Conservation (phyloP, 2,113 vertebrate genomes). For the Hipposideros armiger region DNA sequence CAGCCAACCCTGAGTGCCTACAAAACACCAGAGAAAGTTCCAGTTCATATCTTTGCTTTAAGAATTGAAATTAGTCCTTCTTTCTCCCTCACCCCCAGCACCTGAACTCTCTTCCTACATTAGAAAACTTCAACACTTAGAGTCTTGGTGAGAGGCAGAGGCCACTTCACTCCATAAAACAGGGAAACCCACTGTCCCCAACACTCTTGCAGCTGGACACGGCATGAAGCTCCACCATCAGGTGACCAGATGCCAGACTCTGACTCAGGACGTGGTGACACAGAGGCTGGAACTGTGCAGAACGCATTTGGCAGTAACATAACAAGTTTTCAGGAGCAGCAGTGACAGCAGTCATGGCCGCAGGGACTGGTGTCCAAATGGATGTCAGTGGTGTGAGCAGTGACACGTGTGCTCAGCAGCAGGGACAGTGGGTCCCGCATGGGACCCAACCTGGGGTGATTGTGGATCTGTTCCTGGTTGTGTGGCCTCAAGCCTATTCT, state of each 20-base stretch:
- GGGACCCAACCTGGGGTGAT: rapidly evolving
- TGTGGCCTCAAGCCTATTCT: not conserved
- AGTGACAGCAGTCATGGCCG: rapidly evolving
- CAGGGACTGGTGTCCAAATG: too few relatives aligned
- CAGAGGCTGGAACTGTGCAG: not conserved
- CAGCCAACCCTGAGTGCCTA: not conserved
- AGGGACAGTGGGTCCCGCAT: not conserved
- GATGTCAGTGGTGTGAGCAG: not conserved
- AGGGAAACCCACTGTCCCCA: not conserved
- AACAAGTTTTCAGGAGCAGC: not conserved
- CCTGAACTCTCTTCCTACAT: not conserved
- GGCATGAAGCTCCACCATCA: not conserved
- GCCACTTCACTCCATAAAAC: not conserved
- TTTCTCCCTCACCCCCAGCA: not conserved
- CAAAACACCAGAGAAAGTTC: not conserved
- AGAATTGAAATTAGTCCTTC: not conserved
- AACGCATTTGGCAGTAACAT: not conserved
- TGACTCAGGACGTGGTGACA: not conserved
- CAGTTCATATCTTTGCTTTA: not conserved
- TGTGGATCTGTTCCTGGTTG: not conserved
- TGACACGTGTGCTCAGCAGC: not conserved
- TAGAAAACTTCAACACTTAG: not conserved
- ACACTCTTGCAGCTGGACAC: not conserved
- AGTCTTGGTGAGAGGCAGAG: not conserved
- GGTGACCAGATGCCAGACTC: not conserved